Conservation (phyloP, 2,113 vertebrate species). For the Elephantulus edwardii region DNA sequence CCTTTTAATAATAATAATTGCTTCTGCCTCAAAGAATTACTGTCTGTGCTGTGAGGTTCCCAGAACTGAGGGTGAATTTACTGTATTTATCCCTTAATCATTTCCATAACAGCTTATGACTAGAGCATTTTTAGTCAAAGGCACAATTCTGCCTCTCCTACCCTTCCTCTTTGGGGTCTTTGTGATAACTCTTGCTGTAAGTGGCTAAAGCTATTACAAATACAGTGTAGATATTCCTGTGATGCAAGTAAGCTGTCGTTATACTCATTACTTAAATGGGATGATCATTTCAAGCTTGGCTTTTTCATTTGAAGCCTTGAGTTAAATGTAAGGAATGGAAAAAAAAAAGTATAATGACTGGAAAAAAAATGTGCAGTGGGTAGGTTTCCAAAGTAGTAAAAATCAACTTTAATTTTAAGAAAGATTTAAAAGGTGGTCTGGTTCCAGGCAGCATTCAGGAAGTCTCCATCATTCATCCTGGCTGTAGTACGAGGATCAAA, state of each 20-base stretch:
- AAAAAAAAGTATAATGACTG: neutral
- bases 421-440: slow-evolving; percentile 6
- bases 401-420: slow-evolving; percentile 44
- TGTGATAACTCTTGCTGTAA: slow-evolving; percentile 61
- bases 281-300: slow-evolving; percentile 42
- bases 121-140: neutral
- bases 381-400: slow-evolving; percentile 50
- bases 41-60: slow-evolving; percentile 29
- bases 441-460: slow-evolving; percentile 10
- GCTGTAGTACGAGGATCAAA: neutral
- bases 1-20: slow-evolving; percentile 63
- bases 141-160: neutral
- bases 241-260: neutral
- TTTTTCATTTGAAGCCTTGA: slow-evolving; percentile 44
- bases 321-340: slow-evolving; percentile 36
- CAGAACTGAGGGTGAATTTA: slow-evolving; percentile 53
- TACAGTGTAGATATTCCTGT: slow-evolving; percentile 4
- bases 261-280: slow-evolving; percentile 5
- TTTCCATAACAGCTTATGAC: slow-evolving; percentile 55
- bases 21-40: slow-evolving; percentile 52
- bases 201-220: slow-evolving; percentile 30
- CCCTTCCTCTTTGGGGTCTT: slow-evolving; percentile 3
- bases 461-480: neutral
- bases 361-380: slow-evolving; percentile 34
- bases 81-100: slow-evolving; percentile 61